Conservation (phyloP, 1,140 invertebrate species). For the Drosophila kohkoa region DNA sequence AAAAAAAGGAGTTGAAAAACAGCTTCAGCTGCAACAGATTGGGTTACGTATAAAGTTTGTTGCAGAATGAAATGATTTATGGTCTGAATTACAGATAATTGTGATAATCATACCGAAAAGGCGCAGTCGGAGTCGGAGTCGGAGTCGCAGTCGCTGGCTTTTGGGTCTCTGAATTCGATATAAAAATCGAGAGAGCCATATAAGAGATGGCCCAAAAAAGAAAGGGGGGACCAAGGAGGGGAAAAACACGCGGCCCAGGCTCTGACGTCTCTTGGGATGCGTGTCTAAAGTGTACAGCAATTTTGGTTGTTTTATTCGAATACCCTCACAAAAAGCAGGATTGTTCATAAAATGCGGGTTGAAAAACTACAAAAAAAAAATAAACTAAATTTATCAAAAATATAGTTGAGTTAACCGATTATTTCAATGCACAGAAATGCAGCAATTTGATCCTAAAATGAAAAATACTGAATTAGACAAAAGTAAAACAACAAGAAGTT, state of each 20-base stretch:
- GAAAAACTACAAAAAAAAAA: not conserved
- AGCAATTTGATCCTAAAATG: too few species aligned
- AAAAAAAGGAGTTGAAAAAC: not conserved
- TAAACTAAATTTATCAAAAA: too few species aligned
- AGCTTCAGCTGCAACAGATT: conserved; percentile 54
- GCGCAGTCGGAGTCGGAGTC: conserved; percentile 57
- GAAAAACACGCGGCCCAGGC: not conserved
- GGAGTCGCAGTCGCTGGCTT: conserved; percentile 32
- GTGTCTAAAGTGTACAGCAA: conserved; percentile 64
- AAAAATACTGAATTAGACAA: too few species aligned
- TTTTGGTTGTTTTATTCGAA: conserved; percentile 11
- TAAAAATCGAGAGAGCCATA: conserved; percentile 48
- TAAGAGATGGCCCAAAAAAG: conserved; percentile 10
- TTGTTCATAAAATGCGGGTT: too few species aligned
- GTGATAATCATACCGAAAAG: conserved; percentile 84
- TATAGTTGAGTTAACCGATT: too few species aligned
- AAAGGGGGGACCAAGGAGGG: not conserved
- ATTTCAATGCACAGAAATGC: too few species aligned
- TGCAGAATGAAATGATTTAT: conserved; percentile 83
- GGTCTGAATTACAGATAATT: conserved; percentile 84
- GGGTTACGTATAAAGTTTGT: conserved; percentile 75
- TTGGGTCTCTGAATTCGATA: conserved; percentile 65
- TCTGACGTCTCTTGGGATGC: conserved; percentile 31
- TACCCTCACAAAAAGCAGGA: not conserved
- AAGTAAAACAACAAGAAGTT: too few species aligned